A percentile compares a stretch with the other conserved stretches of the same genome.
Conservation (phyloP, 2,888 invertebrate species). For the Spisula solida region DNA sequence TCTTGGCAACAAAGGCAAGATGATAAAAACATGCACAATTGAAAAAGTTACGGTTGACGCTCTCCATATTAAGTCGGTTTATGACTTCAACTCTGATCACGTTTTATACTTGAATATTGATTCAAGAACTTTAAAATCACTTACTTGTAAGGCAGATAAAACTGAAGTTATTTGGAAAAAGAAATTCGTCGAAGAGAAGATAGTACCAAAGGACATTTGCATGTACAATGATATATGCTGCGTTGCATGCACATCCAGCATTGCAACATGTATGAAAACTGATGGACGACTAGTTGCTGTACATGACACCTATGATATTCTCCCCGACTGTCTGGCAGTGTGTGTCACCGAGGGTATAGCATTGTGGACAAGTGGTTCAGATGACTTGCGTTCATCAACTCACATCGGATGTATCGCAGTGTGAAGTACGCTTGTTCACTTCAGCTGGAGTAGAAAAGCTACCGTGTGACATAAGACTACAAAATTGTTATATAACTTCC, state of each 20-base stretch:
- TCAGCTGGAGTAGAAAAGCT: too few relatives aligned
- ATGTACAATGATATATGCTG: background rate
- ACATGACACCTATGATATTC: background rate
- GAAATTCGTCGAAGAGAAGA: background rate
- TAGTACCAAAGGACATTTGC: background rate
- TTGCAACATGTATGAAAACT: background rate
- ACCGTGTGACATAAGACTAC: too few relatives aligned
- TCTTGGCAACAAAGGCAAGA: background rate
- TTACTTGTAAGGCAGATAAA: background rate
- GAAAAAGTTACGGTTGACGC: background rate
- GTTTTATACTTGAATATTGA: background rate
- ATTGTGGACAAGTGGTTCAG: background rate
- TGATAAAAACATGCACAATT: background rate
- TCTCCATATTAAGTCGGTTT: background rate
- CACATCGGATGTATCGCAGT: background rate
- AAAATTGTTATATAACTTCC: too few relatives aligned
- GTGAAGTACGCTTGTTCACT: too few relatives aligned
- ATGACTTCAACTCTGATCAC: background rate
- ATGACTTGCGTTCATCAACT: background rate
- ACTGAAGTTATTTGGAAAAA: background rate
- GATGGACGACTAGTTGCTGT: background rate
- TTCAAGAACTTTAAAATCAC: background rate
- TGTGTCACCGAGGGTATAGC: background rate
- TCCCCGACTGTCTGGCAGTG: background rate
- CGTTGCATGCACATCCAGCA: background rate